These are phyloP conservation scores for Plebejus melissa DNA, from an alignment of 2,888 invertebrate species.

Conservation along the genomic window DNA sequence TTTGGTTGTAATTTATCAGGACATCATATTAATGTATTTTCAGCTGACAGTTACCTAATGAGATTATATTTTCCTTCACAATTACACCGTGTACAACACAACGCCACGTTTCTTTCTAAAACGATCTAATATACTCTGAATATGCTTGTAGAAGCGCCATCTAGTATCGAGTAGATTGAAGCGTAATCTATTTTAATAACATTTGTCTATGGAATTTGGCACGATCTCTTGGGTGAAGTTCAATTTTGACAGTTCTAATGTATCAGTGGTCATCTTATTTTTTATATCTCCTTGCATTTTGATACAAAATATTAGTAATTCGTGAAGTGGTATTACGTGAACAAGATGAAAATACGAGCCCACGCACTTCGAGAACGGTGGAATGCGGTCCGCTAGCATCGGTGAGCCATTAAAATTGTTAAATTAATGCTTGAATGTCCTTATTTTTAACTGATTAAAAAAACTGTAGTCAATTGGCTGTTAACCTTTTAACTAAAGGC, in stretches of 20 bases:
- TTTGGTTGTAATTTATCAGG: too few relatives aligned
- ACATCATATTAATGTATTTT: too few relatives aligned
- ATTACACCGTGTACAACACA: neutral
- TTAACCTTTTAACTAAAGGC: slow-evolving; percentile 80
- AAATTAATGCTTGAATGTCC: slow-evolving; percentile 54
- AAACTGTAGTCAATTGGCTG: slow-evolving; percentile 78
- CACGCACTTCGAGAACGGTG: slow-evolving; percentile 74
- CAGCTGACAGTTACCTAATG: too few relatives aligned
- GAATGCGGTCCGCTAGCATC: slow-evolving; percentile 74
- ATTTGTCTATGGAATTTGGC: slow-evolving; percentile 73
- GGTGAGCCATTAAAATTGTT: slow-evolving; percentile 58
- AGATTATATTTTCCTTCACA: too few relatives aligned
- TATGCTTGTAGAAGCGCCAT: slow-evolving; percentile 25
- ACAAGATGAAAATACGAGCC: slow-evolving; percentile 77
- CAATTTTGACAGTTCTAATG: slow-evolving; percentile 77
- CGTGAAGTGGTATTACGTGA: slow-evolving; percentile 77
- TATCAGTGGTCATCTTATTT: slow-evolving; percentile 75
- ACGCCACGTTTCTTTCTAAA: neutral
- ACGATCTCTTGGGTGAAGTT: slow-evolving; percentile 70
- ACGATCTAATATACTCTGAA: neutral
- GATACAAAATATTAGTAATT: slow-evolving; percentile 78
- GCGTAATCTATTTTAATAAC: slow-evolving; percentile 61
- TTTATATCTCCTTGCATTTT: slow-evolving; percentile 77
- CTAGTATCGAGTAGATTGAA: slow-evolving; percentile 49
- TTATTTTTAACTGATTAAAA: slow-evolving; percentile 79